Evolutionary conservation across 2,797 vertebrate genomes (phyloP).

Genomic region (Lacerta bilineata): DNA sequence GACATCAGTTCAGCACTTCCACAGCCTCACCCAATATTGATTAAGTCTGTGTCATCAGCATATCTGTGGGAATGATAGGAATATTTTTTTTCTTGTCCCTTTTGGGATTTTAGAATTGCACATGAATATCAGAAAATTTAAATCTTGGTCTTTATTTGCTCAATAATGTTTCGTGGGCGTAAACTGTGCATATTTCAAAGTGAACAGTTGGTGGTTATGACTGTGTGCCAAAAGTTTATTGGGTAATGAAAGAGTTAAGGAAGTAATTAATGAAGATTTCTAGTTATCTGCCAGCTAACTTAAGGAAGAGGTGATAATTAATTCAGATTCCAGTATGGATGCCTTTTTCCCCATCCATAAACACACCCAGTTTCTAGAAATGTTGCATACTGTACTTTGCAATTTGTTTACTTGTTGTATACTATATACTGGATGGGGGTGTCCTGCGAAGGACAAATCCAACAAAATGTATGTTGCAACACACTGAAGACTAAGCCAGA

Average conservation of each 20-base stretch:
- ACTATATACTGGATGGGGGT: not conserved
- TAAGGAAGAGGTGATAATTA: conserved; percentile 16
- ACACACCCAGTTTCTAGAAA: conserved; percentile 50
- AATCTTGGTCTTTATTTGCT: conserved; percentile 8
- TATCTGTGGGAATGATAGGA: not conserved
- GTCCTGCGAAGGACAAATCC: not conserved
- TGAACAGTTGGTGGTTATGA: conserved; percentile 34
- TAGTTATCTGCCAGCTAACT: not conserved
- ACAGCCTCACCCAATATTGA: not conserved
- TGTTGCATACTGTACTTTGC: not conserved
- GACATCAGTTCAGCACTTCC: not conserved
- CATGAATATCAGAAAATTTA: not conserved
- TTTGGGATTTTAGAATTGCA: not conserved
- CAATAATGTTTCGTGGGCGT: not conserved
- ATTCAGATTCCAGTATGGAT: not conserved
- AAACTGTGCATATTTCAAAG: not conserved
- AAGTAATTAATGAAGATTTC: conserved; percentile 24
- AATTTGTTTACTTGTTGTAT: conserved; percentile 5
- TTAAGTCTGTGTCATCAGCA: not conserved
- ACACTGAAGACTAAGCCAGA: not conserved
- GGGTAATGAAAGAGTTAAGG: not conserved
- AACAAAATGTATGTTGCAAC: not conserved
- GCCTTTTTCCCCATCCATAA: conserved; percentile 20
- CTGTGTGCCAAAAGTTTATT: conserved; percentile 22
- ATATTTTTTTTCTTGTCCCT: not conserved